Percentiles rank a stretch among this genome's conserved stretches.
Conservation (phyloP, 30 jellyfish, hydroid and myxozoan species). For the Aurelia sp. region DNA sequence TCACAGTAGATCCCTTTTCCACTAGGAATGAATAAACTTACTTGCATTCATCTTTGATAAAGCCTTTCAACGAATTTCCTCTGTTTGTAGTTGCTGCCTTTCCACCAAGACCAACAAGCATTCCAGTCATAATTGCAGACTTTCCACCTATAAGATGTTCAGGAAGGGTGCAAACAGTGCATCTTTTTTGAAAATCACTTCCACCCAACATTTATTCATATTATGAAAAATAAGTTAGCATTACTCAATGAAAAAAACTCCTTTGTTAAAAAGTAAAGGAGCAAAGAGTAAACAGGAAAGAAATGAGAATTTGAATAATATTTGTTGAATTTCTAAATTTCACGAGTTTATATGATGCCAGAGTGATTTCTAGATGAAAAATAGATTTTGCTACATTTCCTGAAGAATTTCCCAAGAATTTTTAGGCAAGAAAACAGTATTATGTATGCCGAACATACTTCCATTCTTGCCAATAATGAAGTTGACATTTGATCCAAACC, state of each 20-base stretch:
- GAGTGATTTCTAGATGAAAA: background rate
- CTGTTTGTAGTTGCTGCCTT: slow-evolving; percentile 94
- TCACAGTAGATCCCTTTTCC: too few species aligned
- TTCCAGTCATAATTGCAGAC: slow-evolving; percentile 94
- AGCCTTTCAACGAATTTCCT: slow-evolving; percentile 89
- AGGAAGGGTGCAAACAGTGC: too few species aligned
- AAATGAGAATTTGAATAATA: too few species aligned
- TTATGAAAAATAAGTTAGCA: too few species aligned
- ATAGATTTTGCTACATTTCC: background rate
- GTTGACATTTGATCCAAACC: slow-evolving; percentile 88
- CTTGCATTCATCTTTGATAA: slow-evolving; percentile 92
- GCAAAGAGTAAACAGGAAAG: too few species aligned
- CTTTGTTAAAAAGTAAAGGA: too few species aligned
- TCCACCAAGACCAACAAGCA: slow-evolving; percentile 98
- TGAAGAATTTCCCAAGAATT: too few species aligned
- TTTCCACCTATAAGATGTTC: slow-evolving; percentile 84
- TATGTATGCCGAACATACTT: slow-evolving; percentile 43
- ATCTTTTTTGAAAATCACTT: too few species aligned
- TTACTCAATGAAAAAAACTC: too few species aligned
- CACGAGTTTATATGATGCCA: background rate
- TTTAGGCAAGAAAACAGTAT: too few species aligned
- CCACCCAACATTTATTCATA: too few species aligned
- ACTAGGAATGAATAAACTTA: slow-evolving; percentile 3
- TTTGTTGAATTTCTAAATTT: too few species aligned
- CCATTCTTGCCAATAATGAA: slow-evolving; percentile 96